Evolutionary conservation across 2,888 invertebrate species (phyloP).

Genomic region (Margaritifera margaritifera): DNA sequence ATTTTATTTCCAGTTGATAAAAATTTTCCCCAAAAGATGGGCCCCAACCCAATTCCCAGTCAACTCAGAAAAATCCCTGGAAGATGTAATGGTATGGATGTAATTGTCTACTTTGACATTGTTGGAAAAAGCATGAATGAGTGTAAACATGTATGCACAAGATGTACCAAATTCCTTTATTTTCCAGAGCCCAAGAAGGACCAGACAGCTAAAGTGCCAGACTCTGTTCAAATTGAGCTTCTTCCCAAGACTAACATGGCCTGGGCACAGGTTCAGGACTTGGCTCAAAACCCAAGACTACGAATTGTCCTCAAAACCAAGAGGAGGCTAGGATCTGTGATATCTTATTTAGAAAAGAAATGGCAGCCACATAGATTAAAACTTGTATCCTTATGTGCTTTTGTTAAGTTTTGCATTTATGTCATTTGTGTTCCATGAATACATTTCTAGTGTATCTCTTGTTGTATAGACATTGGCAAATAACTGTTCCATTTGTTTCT

Average conservation of each 20-base stretch:
- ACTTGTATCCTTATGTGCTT: slow-evolving; percentile 57
- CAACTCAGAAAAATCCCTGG: too few species aligned
- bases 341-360: slow-evolving; percentile 82
- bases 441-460: neutral
- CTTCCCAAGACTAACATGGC: slow-evolving; percentile 85
- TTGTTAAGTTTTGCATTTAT: too few species aligned
- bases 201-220: slow-evolving; percentile 80
- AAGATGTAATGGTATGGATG: too few species aligned
- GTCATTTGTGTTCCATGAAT: neutral
- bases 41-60: too few species aligned
- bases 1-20: too few species aligned
- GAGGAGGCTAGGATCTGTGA: slow-evolving; percentile 81
- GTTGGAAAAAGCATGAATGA: too few species aligned
- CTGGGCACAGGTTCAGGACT: slow-evolving; percentile 86
- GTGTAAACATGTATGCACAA: neutral
- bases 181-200: slow-evolving; percentile 46
- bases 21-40: too few species aligned
- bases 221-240: slow-evolving; percentile 83
- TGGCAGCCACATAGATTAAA: slow-evolving; percentile 80
- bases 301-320: slow-evolving; percentile 83
- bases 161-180: neutral
- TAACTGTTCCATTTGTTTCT: too few species aligned
- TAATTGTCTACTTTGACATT: neutral
- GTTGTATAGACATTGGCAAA: too few species aligned
- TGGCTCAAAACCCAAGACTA: slow-evolving; percentile 92